These are phyloP conservation scores for Neodiprion fabricii DNA, from an alignment of 1,140 invertebrate genomes.

Conservation along the genomic window DNA sequence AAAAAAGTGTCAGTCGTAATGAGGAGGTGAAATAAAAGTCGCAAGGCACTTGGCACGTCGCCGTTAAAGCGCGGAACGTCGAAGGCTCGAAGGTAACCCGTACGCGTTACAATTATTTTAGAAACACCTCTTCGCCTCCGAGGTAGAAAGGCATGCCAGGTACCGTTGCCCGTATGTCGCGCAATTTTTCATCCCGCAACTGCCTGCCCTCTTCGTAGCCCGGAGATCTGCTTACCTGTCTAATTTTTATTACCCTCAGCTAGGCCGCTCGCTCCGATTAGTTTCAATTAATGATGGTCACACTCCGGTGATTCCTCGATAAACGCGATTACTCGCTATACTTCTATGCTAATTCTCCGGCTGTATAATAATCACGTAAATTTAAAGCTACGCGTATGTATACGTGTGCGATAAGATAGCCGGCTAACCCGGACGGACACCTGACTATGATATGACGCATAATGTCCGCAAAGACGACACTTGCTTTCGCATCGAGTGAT, in stretches of 20 bases:
- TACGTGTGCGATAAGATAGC: background rate
- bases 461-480: no score
- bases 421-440: background rate
- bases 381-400: background rate
- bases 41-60: no score
- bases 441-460: no score
- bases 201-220: no score
- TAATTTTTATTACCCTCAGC: no score
- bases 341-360: background rate
- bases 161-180: no score
- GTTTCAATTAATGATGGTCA: constrained; percentile 1
- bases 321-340: background rate
- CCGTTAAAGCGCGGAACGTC: background rate
- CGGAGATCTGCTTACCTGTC: no score
- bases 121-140: background rate
- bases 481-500: background rate
- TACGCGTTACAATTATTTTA: background rate
- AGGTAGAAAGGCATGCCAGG: no score
- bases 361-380: constrained; percentile 2
- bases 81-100: background rate
- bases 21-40: background rate
- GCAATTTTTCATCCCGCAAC: no score
- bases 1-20: background rate
- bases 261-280: background rate
- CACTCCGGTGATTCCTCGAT: background rate